Base-by-base conservation (phyloP, 2,888 invertebrate genomes). In the Capitulum mitella region DNA sequence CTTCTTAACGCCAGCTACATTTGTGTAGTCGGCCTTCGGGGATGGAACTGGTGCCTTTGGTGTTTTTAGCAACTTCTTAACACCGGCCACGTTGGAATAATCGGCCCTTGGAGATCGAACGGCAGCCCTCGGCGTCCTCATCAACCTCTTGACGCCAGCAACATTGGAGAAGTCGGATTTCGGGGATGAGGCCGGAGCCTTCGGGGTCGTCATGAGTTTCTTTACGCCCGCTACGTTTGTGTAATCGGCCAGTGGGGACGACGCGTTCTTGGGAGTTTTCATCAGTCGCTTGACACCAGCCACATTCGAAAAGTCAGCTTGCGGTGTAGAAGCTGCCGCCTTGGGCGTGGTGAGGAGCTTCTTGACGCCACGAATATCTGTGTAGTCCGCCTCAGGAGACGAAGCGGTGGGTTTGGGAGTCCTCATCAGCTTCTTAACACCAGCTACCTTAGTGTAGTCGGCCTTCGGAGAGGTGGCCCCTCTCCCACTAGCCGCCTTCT, bases 361-460 rank as follows among this genome's bases (percentile, higher is more conserved):
- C 70, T 70, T 70, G 2, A 70, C 37, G 0, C 70, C 70, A 75
- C 10, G 8, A 5, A 75, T 43, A 12, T 43, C 10, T 22, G 43
- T 43, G 19, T 75, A 75, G 46, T 75, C 75, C 3, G 75, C 75
- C n/a, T 74, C 3, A 0, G 74, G 74, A 37, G 74, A 32, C 16
- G 64, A 40, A 3, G 22, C 61, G 26, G 14, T 22, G 22, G 64
- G 22, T 64, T 51, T 58, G 6, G 80, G 80, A 22, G 80, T 78
- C 26, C 26, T 46, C 64, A 80, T 5, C 51, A 82, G 61, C 3
- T 79, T 37, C 76, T 80, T 82, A 5, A 82, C 54, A 32, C 82
- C 81, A 29, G n/a, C 76, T 3, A 81, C 80, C 26, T 82, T 54
- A 19, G 75, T 79, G 54, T 81, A 82, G 75, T 81, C 81, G 14